Evolutionary conservation across 2,797 vertebrate genomes (phyloP).

Genomic region (Premnoplex brunnescens): DNA sequence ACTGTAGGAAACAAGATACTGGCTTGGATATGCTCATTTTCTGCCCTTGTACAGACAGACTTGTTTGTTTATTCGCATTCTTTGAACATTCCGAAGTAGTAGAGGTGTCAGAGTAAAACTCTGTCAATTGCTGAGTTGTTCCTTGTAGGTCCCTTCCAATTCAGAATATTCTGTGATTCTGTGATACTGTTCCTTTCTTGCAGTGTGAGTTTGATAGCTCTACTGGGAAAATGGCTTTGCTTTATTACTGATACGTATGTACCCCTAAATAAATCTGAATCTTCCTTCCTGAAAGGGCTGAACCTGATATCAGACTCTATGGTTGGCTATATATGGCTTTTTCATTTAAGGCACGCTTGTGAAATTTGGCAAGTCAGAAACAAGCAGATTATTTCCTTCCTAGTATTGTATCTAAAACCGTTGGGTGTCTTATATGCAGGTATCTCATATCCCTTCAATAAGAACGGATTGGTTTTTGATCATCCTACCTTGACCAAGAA

Average conservation of each 20-base stretch:
- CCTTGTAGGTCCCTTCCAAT: not conserved
- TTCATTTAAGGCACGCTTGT: not conserved
- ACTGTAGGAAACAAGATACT: not conserved
- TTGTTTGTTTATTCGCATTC: not conserved
- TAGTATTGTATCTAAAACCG: not conserved
- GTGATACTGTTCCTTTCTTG: not conserved
- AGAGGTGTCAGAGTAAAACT: not conserved
- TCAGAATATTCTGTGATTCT: not conserved
- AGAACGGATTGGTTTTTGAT: not conserved
- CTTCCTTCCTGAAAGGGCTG: not conserved
- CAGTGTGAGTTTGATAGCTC: not conserved
- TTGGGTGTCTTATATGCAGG: not conserved
- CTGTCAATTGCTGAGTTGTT: not conserved
- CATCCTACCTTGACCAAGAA: not conserved
- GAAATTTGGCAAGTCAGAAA: not conserved
- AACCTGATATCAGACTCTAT: not conserved
- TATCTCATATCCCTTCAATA: not conserved
- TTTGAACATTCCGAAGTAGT: not conserved
- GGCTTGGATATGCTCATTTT: not conserved
- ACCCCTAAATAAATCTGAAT: not conserved
- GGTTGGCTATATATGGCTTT: not conserved
- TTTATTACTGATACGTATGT: not conserved
- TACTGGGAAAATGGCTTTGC: not conserved
- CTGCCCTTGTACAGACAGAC: not conserved
- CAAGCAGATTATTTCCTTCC: not conserved